Evolutionary conservation across 2,797 vertebrate genomes (phyloP), one percentile per base, ranked within the genome.

Genomic region (Scyliorhinus canicula): DNA sequence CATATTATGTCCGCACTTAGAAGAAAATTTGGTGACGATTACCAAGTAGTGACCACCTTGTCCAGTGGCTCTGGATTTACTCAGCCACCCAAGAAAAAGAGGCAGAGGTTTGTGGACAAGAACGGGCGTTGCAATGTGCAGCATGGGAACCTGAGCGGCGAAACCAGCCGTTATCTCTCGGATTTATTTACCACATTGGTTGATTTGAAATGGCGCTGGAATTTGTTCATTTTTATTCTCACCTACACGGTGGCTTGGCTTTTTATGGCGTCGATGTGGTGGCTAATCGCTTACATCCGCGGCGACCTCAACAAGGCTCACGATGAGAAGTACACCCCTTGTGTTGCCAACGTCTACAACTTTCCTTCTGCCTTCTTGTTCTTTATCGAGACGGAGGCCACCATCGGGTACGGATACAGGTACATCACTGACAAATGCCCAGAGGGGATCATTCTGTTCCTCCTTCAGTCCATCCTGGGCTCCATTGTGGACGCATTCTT

Each of bases 161-260:
- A 99, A 96, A 99, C 98, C 50, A 99, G 99, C 97, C 98, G 99
- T 96, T 99, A 99, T 97, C 98, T 99, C 85, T 99, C 99, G 95
- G 99, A 99, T 97, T 97, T 99, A 95, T 99, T 99, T 97, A 99
- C 99, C 96, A 99, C 99, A 14, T 97, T 99, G 95, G 99, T 99
- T 96, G 99, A 99, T 96, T 97, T 99, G 97, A 99, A 99, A 98
- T 99, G 99, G 99, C 98, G 99, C 96, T 99, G 99, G 99, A 99
- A 99, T 96, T 98, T 99, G 55, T 99, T 99, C 96, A 99, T 99
- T 96, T 99, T 99, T 97, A 98, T 99, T 97, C 98, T 99, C 96
- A 99, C 99, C 96, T 99, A 99, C 97, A 99, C 99, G 0, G 99
- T 99, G 96, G 99, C 99, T 91, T 99, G 99, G 99, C 98, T 99